Evolutionary conservation across 1,140 invertebrate genomes (phyloP).

Genomic region (Trichomalopsis sarcophagae): DNA sequence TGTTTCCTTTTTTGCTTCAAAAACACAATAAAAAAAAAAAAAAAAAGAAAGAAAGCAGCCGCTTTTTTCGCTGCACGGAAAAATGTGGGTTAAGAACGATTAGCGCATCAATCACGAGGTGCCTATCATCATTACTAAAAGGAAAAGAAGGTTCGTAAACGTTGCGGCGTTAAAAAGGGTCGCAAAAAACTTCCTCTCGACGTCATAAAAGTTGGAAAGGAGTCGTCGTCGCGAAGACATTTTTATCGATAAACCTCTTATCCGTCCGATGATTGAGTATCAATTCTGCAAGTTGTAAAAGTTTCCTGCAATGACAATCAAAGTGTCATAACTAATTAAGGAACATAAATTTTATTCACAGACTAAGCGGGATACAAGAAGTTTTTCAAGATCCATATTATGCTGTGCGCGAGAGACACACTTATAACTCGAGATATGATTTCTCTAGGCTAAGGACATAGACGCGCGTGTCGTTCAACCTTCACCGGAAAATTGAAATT

Average conservation of each 20-base stretch:
- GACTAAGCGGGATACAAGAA: too few species aligned
- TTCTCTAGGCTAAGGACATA: conserved; percentile 16
- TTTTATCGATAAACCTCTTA: not conserved
- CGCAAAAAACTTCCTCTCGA: conserved; percentile 11
- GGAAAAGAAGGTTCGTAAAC: not conserved
- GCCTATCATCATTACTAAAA: conserved; percentile 7
- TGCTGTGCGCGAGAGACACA: too few species aligned
- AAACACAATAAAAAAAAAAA: not conserved
- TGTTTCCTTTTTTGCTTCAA: not conserved
- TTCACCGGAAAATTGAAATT: conserved; percentile 41
- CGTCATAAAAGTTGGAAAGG: not conserved
- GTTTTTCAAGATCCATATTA: too few species aligned
- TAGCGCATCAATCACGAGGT: conserved; percentile 27
- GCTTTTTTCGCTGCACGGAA: not conserved
- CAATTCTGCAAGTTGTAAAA: not conserved
- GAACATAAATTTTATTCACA: too few species aligned
- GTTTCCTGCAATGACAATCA: too few species aligned
- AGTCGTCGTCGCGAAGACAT: not conserved
- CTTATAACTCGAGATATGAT: not conserved
- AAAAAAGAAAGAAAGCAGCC: not conserved
- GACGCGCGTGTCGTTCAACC: not conserved
- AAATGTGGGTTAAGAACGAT: conserved; percentile 49
- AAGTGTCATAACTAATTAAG: not conserved
- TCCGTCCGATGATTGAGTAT: not conserved
- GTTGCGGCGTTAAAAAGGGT: conserved; percentile 3